Evolutionary conservation across 2,888 invertebrate genomes (phyloP), one percentile per base, ranked within the genome.

Genomic region (Cotesia congregata): DNA sequence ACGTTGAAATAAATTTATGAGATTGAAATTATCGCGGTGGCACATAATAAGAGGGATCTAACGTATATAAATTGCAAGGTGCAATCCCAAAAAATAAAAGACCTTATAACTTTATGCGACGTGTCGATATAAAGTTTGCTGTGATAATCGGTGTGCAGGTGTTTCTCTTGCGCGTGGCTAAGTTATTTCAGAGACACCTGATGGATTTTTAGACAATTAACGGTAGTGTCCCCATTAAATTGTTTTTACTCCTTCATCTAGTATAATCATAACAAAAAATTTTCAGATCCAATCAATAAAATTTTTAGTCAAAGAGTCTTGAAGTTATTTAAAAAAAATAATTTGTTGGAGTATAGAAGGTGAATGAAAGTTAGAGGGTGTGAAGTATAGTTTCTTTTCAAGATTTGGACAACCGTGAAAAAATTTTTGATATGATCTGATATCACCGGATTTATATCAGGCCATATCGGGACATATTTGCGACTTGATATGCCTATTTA

Each of bases 11-110:
- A 59, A 76, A 76, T 76, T 76, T 76, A 76, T 76, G 76, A 72
- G 72, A 76, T 76, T 80, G 78, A 81, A 81, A 81, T 81, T 81
- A 81, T 81, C 78, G 80, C 80, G 74, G 79, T 81, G 78, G 79
- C 80, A 75, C 78, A 77, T 81, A 81, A 81, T 81, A 79, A 79
- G 78, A 79, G 78, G 80, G 79, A 81, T 78, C 78, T 77, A 79
- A 78, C 75, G 77, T 79, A 17, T 39, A 77, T 78, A 79, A 80
- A 80, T 80, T 77, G 80, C 80, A 80, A 78, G 81, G 81, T 81
- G 80, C 81, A 79, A 80, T 80, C 65, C 59, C 9, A 59, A 64
- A 71, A 65, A 68, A 60, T 50, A 12, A 50, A 50, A 50, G 50
- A 50, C 9, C 50, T 50, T 50, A 50, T 50, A 50, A 50, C 30